phyloP scores from a whole-genome alignment of 2,113 vertebrate species.

The Cyphomyrus plagiostoma region DNA sequence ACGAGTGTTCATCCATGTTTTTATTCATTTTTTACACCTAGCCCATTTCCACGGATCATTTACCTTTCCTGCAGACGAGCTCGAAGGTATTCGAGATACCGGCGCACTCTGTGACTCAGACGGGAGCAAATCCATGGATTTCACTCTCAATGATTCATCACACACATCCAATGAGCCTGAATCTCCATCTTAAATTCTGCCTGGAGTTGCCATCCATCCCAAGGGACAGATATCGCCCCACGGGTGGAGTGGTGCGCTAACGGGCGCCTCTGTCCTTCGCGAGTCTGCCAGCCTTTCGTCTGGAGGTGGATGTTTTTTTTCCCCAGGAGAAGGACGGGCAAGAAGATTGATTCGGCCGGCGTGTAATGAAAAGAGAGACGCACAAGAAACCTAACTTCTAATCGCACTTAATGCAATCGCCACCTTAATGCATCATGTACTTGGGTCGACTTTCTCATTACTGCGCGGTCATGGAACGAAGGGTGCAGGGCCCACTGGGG shows the following conservation, averaged over 20 bases:
- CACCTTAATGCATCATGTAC: not conserved
- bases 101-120: not conserved
- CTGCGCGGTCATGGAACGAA: not conserved
- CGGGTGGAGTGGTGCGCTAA: not conserved
- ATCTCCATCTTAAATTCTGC: not conserved
- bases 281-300: not conserved
- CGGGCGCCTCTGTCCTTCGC: not conserved
- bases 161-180: not conserved
- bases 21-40: not conserved
- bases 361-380: conserved; percentile 13
- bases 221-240: not conserved
- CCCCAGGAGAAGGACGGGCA: not conserved
- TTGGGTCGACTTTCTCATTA: not conserved
- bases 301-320: not conserved
- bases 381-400: not conserved
- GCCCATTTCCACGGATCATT: not conserved
- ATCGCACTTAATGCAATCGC: not conserved
- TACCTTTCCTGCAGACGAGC: not conserved
- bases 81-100: not conserved
- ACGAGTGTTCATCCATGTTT: not conserved
- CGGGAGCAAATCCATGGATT: conserved; percentile 8
- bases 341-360: not conserved
- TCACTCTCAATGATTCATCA: not conserved
- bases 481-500: not conserved
- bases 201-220: not conserved